These are phyloP conservation scores for Acyrthosiphon pisum DNA, from an alignment of 1,140 invertebrate species.

Conservation along the genomic window DNA sequence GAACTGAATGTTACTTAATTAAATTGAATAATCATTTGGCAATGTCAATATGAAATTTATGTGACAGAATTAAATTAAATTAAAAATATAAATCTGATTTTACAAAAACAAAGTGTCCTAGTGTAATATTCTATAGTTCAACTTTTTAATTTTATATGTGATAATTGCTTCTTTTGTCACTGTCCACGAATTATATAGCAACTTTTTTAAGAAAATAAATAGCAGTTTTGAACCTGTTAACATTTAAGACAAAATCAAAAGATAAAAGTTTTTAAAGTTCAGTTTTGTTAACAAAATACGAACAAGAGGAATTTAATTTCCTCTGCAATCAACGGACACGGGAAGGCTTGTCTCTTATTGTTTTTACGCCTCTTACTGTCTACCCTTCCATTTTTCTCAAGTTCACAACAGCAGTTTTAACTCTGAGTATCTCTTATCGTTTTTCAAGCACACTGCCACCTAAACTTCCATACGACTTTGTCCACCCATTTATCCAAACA, in stretches of 20 bases:
- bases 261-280: slow-evolving; percentile 38
- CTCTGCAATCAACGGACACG: slow-evolving; percentile 33
- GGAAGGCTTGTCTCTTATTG: slow-evolving; percentile 29
- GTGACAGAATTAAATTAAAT: background rate
- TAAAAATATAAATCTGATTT: background rate
- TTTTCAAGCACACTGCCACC: slow-evolving; percentile 8
- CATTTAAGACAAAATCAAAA: background rate
- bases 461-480: background rate
- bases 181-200: background rate
- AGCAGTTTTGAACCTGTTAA: slow-evolving; percentile 11
- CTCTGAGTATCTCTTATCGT: slow-evolving; percentile 31
- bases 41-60: background rate
- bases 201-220: slow-evolving; percentile 15
- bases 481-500: background rate
- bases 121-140: background rate
- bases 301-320: slow-evolving; percentile 52
- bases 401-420: slow-evolving; percentile 24
- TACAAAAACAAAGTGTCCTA: background rate
- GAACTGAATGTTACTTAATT: background rate
- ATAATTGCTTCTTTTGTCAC: slow-evolving; percentile 12
- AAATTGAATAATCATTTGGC: background rate
- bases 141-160: background rate
- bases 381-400: background rate
- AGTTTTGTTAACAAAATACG: slow-evolving; percentile 30
- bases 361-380: slow-evolving; percentile 41